These are phyloP conservation scores for Columba guinea DNA, from an alignment of 2,797 vertebrate genomes.

Conservation along the genomic window DNA sequence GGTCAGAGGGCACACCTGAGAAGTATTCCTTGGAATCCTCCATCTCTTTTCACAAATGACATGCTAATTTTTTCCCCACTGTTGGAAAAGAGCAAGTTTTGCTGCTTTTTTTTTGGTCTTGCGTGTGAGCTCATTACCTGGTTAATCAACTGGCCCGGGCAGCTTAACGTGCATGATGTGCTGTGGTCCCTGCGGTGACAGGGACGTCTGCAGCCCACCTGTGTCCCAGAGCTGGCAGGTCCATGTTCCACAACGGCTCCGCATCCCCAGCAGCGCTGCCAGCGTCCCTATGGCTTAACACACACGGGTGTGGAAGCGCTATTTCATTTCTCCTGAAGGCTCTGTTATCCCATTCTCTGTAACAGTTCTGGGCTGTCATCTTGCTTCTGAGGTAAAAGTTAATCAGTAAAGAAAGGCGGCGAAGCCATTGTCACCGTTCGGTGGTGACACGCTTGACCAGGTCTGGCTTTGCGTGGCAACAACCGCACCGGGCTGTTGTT, in stretches of 20 bases:
- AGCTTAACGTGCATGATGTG: background rate
- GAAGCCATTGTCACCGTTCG: background rate
- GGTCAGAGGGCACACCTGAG: background rate
- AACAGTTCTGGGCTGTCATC: background rate
- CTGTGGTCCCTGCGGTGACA: too few species aligned
- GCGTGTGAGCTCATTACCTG: background rate
- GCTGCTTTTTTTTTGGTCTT: background rate
- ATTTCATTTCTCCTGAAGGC: background rate
- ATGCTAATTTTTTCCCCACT: fast-evolving
- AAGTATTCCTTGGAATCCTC: background rate
- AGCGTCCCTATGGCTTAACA: too few species aligned
- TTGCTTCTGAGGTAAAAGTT: background rate
- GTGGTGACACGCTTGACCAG: background rate
- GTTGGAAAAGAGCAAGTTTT: background rate
- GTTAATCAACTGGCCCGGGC: background rate
- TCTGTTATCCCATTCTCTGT: background rate
- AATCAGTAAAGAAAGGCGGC: background rate
- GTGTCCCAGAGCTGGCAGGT: too few species aligned
- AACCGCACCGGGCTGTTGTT: background rate
- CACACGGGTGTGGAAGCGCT: background rate
- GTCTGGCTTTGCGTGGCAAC: background rate
- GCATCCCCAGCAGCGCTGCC: too few species aligned
- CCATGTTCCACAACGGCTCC: too few species aligned
- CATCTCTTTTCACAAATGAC: background rate
- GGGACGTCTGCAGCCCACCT: too few species aligned